Conservation (phyloP, 2,797 vertebrate species). For the Florisuga fusca region DNA sequence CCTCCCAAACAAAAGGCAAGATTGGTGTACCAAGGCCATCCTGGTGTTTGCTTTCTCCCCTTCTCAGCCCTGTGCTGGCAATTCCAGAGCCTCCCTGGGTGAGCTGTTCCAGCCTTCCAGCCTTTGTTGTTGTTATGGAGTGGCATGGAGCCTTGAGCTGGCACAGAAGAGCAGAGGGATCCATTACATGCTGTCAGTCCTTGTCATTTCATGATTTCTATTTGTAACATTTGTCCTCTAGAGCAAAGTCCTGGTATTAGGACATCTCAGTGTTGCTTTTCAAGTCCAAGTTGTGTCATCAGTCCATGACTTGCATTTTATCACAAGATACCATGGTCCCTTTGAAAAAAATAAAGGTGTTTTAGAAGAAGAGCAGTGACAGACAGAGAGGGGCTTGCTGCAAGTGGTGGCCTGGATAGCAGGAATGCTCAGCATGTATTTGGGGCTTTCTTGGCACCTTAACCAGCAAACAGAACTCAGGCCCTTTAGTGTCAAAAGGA, state of each 20-base stretch:
- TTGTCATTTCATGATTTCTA: conserved; percentile 29
- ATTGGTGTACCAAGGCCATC: not conserved
- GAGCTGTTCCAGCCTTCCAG: conserved; percentile 14
- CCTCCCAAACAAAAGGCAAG: not conserved
- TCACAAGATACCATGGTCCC: not conserved
- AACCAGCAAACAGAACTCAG: not conserved
- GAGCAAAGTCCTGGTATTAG: not conserved
- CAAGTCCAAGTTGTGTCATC: not conserved
- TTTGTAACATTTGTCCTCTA: conserved; percentile 30
- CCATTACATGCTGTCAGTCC: not conserved
- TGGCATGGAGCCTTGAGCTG: conserved; percentile 19
- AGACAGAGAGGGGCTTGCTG: not conserved
- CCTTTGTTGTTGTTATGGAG: not conserved
- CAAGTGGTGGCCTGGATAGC: not conserved
- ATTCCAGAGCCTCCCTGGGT: not conserved
- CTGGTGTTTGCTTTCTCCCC: not conserved
- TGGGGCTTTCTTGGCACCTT: not conserved
- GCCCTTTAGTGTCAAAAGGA: not conserved
- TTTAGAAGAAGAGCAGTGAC: not conserved
- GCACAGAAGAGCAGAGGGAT: not conserved
- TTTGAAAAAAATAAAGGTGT: not conserved
- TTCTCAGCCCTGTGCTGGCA: not conserved
- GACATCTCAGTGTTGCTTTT: not conserved
- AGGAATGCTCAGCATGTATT: not conserved
- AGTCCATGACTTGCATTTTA: not conserved